Evolutionary conservation across 1,140 invertebrate species (phyloP), one percentile per base, ranked within the genome.

Genomic region (Chrysoperla carnea): DNA sequence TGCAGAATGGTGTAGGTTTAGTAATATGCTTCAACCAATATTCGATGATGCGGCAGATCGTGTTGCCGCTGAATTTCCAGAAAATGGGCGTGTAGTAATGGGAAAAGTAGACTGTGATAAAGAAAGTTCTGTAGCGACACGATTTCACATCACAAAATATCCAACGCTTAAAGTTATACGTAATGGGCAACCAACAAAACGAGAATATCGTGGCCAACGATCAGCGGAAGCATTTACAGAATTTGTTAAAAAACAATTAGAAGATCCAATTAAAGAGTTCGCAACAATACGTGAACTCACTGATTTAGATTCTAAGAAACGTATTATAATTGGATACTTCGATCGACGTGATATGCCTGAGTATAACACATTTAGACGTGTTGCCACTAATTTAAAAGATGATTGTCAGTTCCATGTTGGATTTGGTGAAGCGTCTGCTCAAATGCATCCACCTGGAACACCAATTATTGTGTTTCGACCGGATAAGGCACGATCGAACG

Each of bases 91-190:
- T 63, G 84, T 97, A 14, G 81, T 94, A 8, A 83, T 98, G 69
- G 94, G 81, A 33, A 94, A 94, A 73, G 88, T 99, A 6, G 92
- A 99, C 61, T 96, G 93, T 70, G 95, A 99, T 62, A 73, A 70
- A 54, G 84, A 98, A 68, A 76, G 72, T 52, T 66, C 73, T 39
- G 70, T 98, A 39, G 86, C 92, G 7, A 76, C 78, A 8, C 75
- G 85, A 50, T 99, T 93, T 64, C 88, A 96, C 53, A 95, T 99
- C 37, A 85, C 78, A 11, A 99, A 99, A 69, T 99, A 99, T 68
- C 96, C 96, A 15, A 99, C 96, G 11, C 62, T 99, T 29, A 99
- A 99, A 67, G 63, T 99, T 13, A 85, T 98, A 54, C 73, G 88
- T 28, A 94, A 94, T 76, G 95, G 95, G 1, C 76, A 92, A 53